Conservation (phyloP, 2,113 vertebrate genomes). For the Zeus faber region DNA sequence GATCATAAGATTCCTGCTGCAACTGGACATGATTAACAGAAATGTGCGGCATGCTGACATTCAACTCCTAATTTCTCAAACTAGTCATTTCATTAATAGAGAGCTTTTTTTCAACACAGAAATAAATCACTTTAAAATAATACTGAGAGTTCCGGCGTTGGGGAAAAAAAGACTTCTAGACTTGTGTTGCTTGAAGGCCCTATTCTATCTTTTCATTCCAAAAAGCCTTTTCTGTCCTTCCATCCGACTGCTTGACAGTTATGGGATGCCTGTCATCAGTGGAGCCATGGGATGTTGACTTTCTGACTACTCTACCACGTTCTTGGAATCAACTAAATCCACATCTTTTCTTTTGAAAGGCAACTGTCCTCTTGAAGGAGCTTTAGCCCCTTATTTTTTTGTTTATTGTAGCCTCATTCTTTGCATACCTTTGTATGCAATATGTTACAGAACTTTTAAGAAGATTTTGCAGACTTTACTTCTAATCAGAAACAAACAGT, state of each 20-base stretch:
- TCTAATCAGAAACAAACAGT: no score
- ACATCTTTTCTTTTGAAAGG: no score
- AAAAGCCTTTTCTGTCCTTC: not conserved
- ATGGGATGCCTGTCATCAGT: not conserved
- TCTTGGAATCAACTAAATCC: no score
- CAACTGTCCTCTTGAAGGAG: no score
- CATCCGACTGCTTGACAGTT: not conserved
- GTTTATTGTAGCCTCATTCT: no score
- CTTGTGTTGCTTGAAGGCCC: conserved; percentile 1
- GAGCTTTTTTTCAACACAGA: not conserved
- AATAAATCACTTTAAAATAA: not conserved
- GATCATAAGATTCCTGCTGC: conserved; percentile 53
- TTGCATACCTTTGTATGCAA: no score
- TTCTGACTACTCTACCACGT: no score
- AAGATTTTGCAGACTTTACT: no score
- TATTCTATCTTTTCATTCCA: not conserved
- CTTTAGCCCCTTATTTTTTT: no score
- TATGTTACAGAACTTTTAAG: no score
- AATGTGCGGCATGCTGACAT: conserved; percentile 18
- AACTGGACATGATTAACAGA: conserved; percentile 61
- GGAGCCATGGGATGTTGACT: not conserved
- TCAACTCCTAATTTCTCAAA: not conserved
- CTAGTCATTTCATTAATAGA: not conserved
- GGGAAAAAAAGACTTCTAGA: conserved; percentile 9
- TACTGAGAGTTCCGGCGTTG: no score